Evolutionary conservation across 2,797 vertebrate species (phyloP).

Genomic region (Gallinago stenura): DNA sequence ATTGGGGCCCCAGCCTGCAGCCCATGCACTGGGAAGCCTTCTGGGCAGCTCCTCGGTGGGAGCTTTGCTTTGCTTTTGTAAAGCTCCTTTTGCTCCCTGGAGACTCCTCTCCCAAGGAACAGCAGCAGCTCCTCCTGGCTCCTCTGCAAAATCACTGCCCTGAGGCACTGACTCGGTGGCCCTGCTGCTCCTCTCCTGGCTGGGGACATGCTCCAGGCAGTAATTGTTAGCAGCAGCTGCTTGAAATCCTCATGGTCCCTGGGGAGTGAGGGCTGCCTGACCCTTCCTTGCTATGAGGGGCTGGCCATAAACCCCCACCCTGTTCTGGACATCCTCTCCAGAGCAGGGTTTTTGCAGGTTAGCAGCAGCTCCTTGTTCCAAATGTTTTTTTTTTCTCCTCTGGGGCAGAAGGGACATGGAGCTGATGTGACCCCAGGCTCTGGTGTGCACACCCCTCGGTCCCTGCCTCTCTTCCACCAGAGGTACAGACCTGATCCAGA

Average conservation of each 20-base stretch:
- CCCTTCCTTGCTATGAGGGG: neutral
- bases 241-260: conserved; percentile 17
- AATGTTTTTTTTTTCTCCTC: neutral
- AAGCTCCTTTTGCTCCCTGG: neutral
- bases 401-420: neutral
- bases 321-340: neutral
- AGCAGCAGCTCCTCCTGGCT: neutral
- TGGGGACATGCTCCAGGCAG: neutral
- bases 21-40: neutral
- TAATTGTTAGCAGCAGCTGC: conserved; percentile 51
- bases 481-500: neutral
- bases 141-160: neutral
- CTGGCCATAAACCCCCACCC: neutral
- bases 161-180: neutral
- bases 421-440: neutral
- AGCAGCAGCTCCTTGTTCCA: neutral
- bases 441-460: neutral
- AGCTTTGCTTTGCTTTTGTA: neutral
- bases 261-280: neutral
- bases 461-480: neutral
- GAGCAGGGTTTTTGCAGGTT: neutral
- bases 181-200: neutral
- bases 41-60: neutral
- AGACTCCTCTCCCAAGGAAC: neutral
- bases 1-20: neutral